Evolutionary conservation across 2,888 invertebrate genomes (phyloP).

Genomic region (Cephus sareptanus): DNA sequence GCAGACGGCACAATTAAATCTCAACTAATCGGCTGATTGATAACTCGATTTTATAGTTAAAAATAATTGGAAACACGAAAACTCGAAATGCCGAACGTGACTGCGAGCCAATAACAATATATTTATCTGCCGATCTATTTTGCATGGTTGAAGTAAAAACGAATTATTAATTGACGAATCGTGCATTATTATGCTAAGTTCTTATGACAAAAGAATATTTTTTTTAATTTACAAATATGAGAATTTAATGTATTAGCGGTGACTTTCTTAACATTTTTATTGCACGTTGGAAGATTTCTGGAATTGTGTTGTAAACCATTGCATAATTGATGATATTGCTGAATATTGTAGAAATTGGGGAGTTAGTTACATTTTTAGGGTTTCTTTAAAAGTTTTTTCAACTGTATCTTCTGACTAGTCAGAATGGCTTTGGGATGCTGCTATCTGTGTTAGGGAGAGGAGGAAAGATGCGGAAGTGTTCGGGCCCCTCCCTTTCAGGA

Average conservation of each 20-base stretch:
- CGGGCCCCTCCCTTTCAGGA: slow-evolving; percentile 42
- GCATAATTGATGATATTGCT: neutral
- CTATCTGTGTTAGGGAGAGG: neutral
- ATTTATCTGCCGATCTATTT: neutral
- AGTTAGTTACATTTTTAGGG: neutral
- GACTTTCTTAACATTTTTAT: neutral
- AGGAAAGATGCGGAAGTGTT: slow-evolving; percentile 12
- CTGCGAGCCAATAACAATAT: neutral
- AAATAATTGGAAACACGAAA: slow-evolving; percentile 46
- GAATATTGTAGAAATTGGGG: neutral
- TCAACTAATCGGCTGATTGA: slow-evolving; percentile 54
- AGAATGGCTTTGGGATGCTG: neutral
- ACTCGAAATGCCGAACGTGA: neutral
- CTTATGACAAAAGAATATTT: neutral
- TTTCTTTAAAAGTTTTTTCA: neutral
- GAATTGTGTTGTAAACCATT: neutral
- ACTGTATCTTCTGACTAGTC: neutral
- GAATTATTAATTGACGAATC: too few relatives aligned
- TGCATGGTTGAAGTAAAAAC: neutral
- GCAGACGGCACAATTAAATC: slow-evolving; percentile 55
- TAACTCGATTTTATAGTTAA: slow-evolving; percentile 48
- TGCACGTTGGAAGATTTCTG: neutral
- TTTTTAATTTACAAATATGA: neutral
- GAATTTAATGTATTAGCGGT: neutral
- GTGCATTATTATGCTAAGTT: too few relatives aligned